These are phyloP conservation scores for Pseudococcus jackbeardsleyi DNA, from an alignment of 2,888 invertebrate species.

Conservation along the genomic window DNA sequence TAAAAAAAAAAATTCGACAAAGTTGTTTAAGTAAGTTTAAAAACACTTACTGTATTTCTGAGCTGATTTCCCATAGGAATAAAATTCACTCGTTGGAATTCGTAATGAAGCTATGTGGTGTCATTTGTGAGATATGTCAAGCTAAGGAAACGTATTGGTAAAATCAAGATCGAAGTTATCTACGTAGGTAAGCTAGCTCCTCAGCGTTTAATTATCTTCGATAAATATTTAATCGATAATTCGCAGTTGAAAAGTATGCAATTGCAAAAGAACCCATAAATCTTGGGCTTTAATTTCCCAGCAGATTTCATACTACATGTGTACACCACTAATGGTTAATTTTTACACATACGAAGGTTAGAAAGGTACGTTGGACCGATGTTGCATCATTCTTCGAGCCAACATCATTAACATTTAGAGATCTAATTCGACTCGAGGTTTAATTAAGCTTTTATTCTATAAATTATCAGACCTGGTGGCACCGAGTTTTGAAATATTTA, in stretches of 20 bases:
- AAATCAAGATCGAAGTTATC: conserved; percentile 7
- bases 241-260: background rate
- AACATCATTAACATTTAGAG: background rate
- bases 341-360: background rate
- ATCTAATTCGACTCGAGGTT: background rate
- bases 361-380: too few relatives aligned
- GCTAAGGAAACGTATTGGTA: background rate
- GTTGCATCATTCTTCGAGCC: background rate
- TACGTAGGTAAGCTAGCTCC: background rate
- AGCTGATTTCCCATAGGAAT: conserved; percentile 45
- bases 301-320: background rate
- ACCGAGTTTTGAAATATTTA: conserved; percentile 10
- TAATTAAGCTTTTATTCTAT: background rate
- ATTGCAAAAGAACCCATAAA: background rate
- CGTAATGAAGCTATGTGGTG: conserved; percentile 35
- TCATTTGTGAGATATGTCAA: conserved; percentile 1
- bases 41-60: conserved; percentile 42
- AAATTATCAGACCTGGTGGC: background rate
- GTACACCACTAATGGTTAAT: background rate
- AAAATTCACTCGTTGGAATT: conserved; percentile 45
- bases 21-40: conserved; percentile 41
- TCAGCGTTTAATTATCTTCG: background rate
- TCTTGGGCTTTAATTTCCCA: conserved; percentile 32
- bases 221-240: background rate
- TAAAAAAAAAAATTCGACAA: background rate